Conservation (phyloP, 2,797 vertebrate species). For the Sebastiscus albofasciatus region DNA sequence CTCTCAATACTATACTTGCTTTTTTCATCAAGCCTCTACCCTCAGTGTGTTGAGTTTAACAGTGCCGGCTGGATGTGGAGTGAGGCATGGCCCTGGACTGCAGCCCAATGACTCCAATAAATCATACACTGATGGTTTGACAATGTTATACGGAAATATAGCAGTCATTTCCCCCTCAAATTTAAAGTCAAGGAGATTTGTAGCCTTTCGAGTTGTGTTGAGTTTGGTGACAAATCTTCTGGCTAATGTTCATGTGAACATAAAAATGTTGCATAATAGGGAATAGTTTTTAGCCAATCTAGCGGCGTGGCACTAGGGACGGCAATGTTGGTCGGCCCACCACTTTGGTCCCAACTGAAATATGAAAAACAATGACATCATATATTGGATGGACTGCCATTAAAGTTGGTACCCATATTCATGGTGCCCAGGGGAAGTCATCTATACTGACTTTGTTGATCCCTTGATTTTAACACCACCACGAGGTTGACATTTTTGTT, state of each 20-base stretch:
- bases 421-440: background rate
- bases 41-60: constrained; percentile 1
- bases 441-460: background rate
- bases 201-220: background rate
- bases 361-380: background rate
- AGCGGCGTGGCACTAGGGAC: no score
- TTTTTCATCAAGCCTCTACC: background rate
- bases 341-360: background rate
- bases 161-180: constrained; percentile 11
- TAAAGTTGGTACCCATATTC: background rate
- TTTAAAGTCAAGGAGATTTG: constrained; percentile 15
- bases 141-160: constrained; percentile 11
- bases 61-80: constrained; percentile 12
- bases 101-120: constrained; percentile 30
- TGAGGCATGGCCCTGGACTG: constrained; percentile 17
- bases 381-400: background rate
- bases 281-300: background rate
- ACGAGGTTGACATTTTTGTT: background rate
- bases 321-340: background rate
- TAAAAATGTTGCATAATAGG: background rate
- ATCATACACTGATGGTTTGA: constrained; percentile 21
- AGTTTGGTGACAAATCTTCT: constrained; percentile 8
- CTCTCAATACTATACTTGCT: background rate
- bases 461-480: background rate
- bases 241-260: constrained; percentile 11